Base-by-base conservation (phyloP, 2,888 invertebrate species). In the Unio delphinus region DNA sequence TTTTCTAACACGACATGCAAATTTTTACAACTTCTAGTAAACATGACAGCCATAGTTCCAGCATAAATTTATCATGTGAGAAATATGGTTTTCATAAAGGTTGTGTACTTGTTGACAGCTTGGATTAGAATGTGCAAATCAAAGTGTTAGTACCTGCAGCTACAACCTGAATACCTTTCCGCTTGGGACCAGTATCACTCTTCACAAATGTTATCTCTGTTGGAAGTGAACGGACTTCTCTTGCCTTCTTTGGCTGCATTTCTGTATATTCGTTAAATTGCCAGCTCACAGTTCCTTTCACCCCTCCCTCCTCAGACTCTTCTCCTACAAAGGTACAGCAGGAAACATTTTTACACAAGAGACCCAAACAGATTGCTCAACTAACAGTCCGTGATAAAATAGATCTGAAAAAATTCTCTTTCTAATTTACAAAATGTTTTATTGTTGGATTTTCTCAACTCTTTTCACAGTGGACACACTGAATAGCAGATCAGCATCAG, bases 281-380 rank as follows among this genome's bases (percentile, higher is more conserved):
- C 71, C 83, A 82, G 64, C 80, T 60, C 23, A 89, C 88, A 65
- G 84, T 80, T 8, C 79, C 75, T 70, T 83, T 87, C 18, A 88
- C 88, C 20, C 89, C 88, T 28, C 86, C 87, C 56, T 87, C 85
- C 23, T 87, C 86, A 28, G 79, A 67, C 67, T 83, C 85, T 65
- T 87, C 87, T 57, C 87, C 88, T 88, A 73, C 8, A 78, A 55
- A 62, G 34, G 57, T 45, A 45, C 3, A 15, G 45, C 45, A 45
- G 45, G 45, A 45, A 45, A 45, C 45, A 45, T 11, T 45, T 45
- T 45, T 45, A 45, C 61, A 23, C 61, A 23, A n/a, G 61, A 61
- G 30, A 61, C 26, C 20, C 30, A 18, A 23, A 58, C 17, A 58
- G 58, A 58, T 11, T 58, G n/a, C 15, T 15, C n/a, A n/a, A 20